Percentiles rank a stretch among this genome's conserved stretches.
phyloP scores from a whole-genome alignment of 2,888 invertebrate species.

The Adelphocoris suturalis region DNA sequence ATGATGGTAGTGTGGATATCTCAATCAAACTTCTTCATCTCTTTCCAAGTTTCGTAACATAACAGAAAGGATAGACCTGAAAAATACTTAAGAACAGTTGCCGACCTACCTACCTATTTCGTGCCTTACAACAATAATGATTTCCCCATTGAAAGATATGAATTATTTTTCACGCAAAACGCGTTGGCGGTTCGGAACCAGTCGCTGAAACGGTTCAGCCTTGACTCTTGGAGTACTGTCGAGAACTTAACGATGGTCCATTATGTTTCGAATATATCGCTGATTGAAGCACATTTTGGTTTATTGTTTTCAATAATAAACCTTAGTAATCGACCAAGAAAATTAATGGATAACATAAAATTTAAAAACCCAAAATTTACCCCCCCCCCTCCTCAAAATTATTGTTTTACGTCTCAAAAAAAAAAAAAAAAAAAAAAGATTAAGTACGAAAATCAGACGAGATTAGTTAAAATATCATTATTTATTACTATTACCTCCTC shows the following conservation, averaged over 20 bases:
- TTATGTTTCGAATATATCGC: background rate
- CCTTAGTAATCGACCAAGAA: too few species aligned
- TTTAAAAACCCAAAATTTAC: too few species aligned
- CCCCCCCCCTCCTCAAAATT: too few species aligned
- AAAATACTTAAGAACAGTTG: background rate
- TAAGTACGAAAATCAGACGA: too few species aligned
- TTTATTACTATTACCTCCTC: too few species aligned
- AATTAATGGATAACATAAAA: too few species aligned
- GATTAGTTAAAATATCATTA: too few species aligned
- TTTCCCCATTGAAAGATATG: background rate
- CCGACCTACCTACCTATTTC: background rate
- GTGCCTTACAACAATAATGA: background rate
- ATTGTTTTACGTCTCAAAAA: too few species aligned
- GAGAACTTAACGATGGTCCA: slow-evolving; percentile 6
- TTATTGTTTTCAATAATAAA: too few species aligned
- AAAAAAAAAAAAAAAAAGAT: too few species aligned
- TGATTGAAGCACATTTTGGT: background rate
- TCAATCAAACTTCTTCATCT: background rate
- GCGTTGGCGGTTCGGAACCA: background rate
- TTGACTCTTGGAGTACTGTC: background rate
- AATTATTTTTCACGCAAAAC: background rate
- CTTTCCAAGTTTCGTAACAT: background rate
- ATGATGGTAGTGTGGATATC: background rate
- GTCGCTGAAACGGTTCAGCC: background rate
- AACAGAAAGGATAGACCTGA: background rate